Percentiles rank a stretch among this genome's conserved stretches.
phyloP scores from a whole-genome alignment of 2,797 vertebrate genomes.

The Galagoides demidoff region DNA sequence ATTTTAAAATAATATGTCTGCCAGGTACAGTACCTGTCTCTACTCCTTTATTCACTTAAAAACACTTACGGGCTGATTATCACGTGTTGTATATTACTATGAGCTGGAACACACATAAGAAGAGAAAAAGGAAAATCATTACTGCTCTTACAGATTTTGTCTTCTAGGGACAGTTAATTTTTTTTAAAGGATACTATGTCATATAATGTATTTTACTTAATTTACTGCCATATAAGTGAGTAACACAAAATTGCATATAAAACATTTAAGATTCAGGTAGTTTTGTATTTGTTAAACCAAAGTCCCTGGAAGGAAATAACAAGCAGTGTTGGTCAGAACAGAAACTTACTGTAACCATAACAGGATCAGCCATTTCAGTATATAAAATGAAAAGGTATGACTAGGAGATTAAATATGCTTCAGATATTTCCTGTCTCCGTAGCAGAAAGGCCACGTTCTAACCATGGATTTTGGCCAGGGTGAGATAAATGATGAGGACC shows the following conservation, averaged over 20 bases:
- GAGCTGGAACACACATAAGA: rapidly evolving
- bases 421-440: background rate
- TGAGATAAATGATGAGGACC: no score
- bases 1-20: background rate
- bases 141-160: rapidly evolving
- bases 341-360: rapidly evolving
- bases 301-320: background rate
- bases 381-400: rapidly evolving
- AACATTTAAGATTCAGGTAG: rapidly evolving
- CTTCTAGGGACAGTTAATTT: background rate
- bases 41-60: background rate
- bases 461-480: background rate
- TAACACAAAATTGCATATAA: background rate
- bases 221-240: background rate
- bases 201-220: rapidly evolving
- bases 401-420: rapidly evolving
- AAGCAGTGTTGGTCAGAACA: rapidly evolving
- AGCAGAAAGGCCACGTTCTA: rapidly evolving
- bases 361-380: rapidly evolving
- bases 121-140: background rate
- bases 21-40: rapidly evolving
- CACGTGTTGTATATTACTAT: rapidly evolving
- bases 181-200: rapidly evolving
- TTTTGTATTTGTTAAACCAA: background rate
- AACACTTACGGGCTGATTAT: background rate